Conservation (phyloP, 92 coral and sea anemone species). For the Blastomussa wellsi region DNA sequence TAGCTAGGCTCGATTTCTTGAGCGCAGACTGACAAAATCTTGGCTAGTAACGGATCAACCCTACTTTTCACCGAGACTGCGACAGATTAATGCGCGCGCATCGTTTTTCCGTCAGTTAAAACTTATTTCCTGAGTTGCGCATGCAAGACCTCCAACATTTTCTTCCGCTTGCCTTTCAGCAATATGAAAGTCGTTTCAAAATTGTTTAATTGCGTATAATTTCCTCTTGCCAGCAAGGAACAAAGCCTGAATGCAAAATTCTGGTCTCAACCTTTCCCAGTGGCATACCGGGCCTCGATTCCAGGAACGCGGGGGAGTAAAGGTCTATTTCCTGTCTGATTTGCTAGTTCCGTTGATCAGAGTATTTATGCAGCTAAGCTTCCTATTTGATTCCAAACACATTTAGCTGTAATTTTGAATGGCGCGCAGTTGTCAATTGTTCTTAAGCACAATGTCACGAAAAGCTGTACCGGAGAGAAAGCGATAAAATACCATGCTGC, state of each 20-base stretch:
- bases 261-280: neutral
- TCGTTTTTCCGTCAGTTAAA: too few species aligned
- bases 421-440: neutral
- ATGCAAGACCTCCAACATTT: neutral
- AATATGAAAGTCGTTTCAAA: neutral
- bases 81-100: too few species aligned
- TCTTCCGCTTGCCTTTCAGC: neutral
- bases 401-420: neutral
- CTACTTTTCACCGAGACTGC: neutral
- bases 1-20: too few species aligned
- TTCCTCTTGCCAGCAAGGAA: neutral
- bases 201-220: neutral
- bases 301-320: neutral
- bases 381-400: neutral
- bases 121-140: neutral
- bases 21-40: neutral
- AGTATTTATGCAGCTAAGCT: neutral
- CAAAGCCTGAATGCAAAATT: neutral
- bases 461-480: neutral
- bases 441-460: neutral
- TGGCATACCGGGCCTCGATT: neutral
- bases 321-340: neutral
- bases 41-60: neutral
- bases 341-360: neutral
- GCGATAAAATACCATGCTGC: neutral